Base-by-base conservation (phyloP, 2,888 invertebrate species). In the Muschampia plurimacula region DNA sequence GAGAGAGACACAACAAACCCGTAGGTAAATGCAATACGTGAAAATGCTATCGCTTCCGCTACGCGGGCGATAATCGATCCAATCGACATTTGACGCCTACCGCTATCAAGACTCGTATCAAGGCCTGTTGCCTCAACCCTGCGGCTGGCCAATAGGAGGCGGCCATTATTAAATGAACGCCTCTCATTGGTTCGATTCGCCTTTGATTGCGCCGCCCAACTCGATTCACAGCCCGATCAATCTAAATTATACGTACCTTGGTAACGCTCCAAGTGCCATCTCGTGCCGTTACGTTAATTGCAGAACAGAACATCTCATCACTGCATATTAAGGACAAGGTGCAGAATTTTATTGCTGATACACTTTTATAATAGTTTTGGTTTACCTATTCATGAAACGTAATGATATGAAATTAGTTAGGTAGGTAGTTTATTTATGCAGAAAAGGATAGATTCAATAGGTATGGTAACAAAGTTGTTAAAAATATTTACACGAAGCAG, bases 151-250 rank as follows among this genome's bases (percentile, higher is more conserved):
- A 93, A 93, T 93, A 79, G 80, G 84, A 82, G 81, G 77, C 83
- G 80, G 77, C 84, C 83, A 79, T 81, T 82, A 80, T 77, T 76
- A 79, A 79, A 79, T 76, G 86, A 82, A 80, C 84, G 79, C 79
- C 87, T 82, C 89, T 82, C 84, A 93, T 93, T 93, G 93, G 93
- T 82, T 85, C 89, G 90, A 91, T 92, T 88, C 89, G 89, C 86
- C 87, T 94, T 93, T 93, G 93, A 93, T 93, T 91, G 93, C 93
- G 77, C 91, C 93, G 93, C 93, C 93, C 91, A 86, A 77, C 89
- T 88, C 90, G 89, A 93, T 93, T 87, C 91, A 86, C 84, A 87
- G 81, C 89, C 88, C 91, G 87, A 93, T 93, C 92, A 92, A 93
- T 93, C 92, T 88, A 89, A 89, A 93, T 93, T 92, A 90, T 86